Conservation (phyloP, 2,888 invertebrate species). For the Priocnemis perturbator region DNA sequence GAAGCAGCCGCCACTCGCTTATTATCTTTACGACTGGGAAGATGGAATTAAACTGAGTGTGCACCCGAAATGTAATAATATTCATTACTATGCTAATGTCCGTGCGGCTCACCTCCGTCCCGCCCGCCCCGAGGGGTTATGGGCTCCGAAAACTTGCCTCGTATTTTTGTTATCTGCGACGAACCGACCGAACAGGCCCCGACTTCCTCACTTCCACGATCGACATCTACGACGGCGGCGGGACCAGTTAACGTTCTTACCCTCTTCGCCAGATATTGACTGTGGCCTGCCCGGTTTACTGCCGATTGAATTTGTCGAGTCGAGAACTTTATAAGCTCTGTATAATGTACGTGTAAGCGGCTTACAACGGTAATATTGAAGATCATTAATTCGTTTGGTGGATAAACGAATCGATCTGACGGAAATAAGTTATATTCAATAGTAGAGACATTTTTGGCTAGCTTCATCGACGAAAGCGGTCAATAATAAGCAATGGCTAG, state of each 20-base stretch:
- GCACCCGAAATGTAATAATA: conserved; percentile 75
- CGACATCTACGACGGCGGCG: background rate
- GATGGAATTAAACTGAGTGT: conserved; percentile 75
- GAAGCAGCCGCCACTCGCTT: conserved; percentile 69
- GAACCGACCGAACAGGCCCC: conserved; percentile 49
- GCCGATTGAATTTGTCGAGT: too few species aligned
- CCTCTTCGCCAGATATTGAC: too few species aligned
- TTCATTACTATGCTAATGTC: conserved; percentile 76
- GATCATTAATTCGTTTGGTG: too few species aligned
- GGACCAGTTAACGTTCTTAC: too few species aligned
- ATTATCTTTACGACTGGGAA: conserved; percentile 75
- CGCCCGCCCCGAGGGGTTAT: conserved; percentile 62
- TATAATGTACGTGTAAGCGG: too few species aligned
- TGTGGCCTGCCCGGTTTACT: too few species aligned
- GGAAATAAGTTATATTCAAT: too few species aligned
- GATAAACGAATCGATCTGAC: too few species aligned
- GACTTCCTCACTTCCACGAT: conserved; percentile 20
- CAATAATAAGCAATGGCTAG: background rate
- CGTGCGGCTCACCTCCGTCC: conserved; percentile 56
- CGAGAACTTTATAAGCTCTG: too few species aligned
- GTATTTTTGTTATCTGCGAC: conserved; percentile 73
- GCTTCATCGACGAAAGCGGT: too few species aligned
- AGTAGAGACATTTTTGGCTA: too few species aligned
- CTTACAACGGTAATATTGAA: too few species aligned
- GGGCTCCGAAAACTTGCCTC: conserved; percentile 69